phyloP scores from a whole-genome alignment of 2,113 vertebrate genomes.

The Chitala chitala region DNA sequence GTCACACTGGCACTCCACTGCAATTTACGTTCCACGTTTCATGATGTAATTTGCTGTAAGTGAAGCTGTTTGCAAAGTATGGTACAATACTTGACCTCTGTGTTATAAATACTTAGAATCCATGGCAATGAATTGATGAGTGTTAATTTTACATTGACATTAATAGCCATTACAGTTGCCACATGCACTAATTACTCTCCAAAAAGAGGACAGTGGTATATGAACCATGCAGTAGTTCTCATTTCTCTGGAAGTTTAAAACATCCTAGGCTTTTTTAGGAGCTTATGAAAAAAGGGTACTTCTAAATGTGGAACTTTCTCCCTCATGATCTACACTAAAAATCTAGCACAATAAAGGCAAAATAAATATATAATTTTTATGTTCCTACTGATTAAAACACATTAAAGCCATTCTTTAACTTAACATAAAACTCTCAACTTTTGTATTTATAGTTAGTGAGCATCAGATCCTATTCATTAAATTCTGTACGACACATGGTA shows the following conservation, averaged over 20 bases:
- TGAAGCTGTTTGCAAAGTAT: conserved; percentile 43
- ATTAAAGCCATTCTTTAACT: too few relatives aligned
- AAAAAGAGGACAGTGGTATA: conserved; percentile 23
- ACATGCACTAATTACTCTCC: conserved; percentile 36
- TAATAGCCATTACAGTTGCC: conserved; percentile 58
- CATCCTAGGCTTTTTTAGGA: conserved; percentile 3
- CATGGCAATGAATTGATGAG: conserved; percentile 14
- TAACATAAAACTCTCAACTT: too few relatives aligned
- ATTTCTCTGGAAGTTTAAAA: conserved; percentile 15
- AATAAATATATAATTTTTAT: too few relatives aligned
- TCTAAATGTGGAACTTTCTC: neutral
- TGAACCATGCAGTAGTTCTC: conserved; percentile 23
- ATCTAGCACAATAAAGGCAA: too few relatives aligned
- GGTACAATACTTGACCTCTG: conserved; percentile 33
- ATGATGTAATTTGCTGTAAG: conserved; percentile 42
- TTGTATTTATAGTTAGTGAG: too few relatives aligned
- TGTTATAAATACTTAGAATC: conserved; percentile 56
- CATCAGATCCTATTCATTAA: too few relatives aligned
- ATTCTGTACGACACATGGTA: too few relatives aligned
- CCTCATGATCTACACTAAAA: neutral
- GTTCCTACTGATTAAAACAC: too few relatives aligned
- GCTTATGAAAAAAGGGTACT: neutral
- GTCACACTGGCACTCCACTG: neutral
- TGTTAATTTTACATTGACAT: conserved; percentile 41
- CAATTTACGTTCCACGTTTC: neutral